Evolutionary conservation across 1,140 invertebrate species (phyloP), one percentile per base, ranked within the genome.

Genomic region (Thaumetopoea pityocampa): DNA sequence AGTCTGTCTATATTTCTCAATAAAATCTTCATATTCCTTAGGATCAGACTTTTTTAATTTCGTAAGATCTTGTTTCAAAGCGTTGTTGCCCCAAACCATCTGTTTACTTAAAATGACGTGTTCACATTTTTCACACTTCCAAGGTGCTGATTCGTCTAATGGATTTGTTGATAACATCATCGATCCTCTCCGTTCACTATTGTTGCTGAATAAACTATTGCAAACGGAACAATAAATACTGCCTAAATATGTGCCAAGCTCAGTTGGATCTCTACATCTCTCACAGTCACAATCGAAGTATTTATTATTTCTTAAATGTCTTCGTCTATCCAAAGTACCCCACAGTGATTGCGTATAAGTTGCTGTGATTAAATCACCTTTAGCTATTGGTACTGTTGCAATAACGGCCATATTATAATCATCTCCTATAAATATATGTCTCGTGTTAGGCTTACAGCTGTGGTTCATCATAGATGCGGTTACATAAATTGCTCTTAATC

Each of bases 331-430:
- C 3, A 90, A 79, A 14, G 91, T 92, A 14, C 90, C 89, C 77
- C 87, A 88, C 34, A 92, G 63, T 0, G 88, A 86, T 58, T 92
- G 89, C 1, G 90, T 91, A 48, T 92, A 92, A 1, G 89, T 89
- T 5, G 88, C 88, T 5, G 87, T 87, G 15, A 93, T 87, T 28
- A 89, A 81, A 47, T 88, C 87, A 8, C 90, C 91, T 70, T 90
- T 89, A 35, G 80, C 60, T 24, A 92, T 91, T n/a, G 84, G 77
- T 2, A 87, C 71, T 5, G 89, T 90, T 7, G 91, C 89, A 38
- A 88, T 83, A 7, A 90, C 72, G 1, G 86, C 77, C 51, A 88
- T 77, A 45, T 82, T 73, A 30, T 87, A 85, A 49, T 89, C 88
- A 34, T 86, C 69, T 10, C 81, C 84, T 8, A 86, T 42, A 34